Base-by-base conservation (phyloP, 1,140 invertebrate species). In the Brachionus paranguensis region DNA sequence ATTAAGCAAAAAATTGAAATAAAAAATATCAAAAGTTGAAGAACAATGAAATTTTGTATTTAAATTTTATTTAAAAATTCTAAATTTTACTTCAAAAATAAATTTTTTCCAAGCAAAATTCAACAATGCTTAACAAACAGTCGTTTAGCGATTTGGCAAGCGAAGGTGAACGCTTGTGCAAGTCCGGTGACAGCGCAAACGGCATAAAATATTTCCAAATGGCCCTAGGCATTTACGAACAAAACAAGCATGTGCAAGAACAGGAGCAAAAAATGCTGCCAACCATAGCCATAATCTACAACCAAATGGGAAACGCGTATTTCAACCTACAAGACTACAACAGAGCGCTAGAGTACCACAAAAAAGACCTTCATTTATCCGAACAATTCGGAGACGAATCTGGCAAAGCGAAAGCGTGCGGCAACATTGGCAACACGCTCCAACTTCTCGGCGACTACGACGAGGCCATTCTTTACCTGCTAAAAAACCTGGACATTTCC, bases 361-460 rank as follows among this genome's bases (percentile, higher is more conserved):
- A 95, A 88, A 93, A 95, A 88, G 96, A 99, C 89, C 90, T 99
- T 50, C 96, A 95, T 1, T 90, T 99, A 53, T 95, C 96, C 60
- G 94, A 94, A 93, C 95, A 88, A 89, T 84, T 85, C 45, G 93
- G 93, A 60, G 96, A 97, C 88, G 93, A 94, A 89, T 90, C 97
- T 47, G 97, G 96, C 4, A 96, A 99, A 91, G 96, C 96, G 3
- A 99, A 99, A 88, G 97, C 97, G 0, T 96, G 95, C 86, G 97
- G 97, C 3, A 99, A 99, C 89, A 90, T 99, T 11, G 97, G 97
- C 2, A 99, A 99, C 88, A 98, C 96, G 0, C 90, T 99, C 0
- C 99, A 99, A 91, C 95, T 98, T 12, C 95, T 99, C 93, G 96
- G 95, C 6, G 94, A 95, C 87, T 99, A 96, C 91, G 94, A 96